Evolutionary conservation across 2,797 vertebrate genomes (phyloP), one percentile per base, ranked within the genome.

Genomic region (Gymnocypris eckloni): DNA sequence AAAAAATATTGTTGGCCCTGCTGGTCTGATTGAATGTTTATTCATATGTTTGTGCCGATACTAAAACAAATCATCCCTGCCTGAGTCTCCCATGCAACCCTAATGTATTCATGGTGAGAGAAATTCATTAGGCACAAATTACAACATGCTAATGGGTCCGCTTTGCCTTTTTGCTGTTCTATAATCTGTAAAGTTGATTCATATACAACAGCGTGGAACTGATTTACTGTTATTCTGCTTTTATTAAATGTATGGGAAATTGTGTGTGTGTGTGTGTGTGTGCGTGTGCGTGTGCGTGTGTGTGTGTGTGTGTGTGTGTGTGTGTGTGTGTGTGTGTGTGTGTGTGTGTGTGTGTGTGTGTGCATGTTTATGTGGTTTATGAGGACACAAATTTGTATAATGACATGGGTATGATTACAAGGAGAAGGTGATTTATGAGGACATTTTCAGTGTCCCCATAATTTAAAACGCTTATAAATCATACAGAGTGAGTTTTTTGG

Each of bases 61-160:
- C 92, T 93, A 90, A 93, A 78, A 94, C 93, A 92, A 89, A 91
- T 92, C 89, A 87, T 90, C 94, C 92, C 91, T 91, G 91, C 93
- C 92, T 91, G 56, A 81, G 92, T 94, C 95, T 94, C 94, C 90
- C 86, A 92, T 91, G 93, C 89, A 15, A 89, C 92, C 90, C 92
- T 33, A 94, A 95, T 95, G 93, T 95, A 95, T 95, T 94, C 95
- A 93, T 95, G 94, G 94, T 94, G 95, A 94, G 93, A 92, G 93
- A 95, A 95, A 95, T 95, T 95, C 96, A 96, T 96, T 95, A 95
- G 95, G 94, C 94, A 95, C 95, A 94, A 96, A 95, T 96, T 96
- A 96, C 93, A 94, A 94, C 93, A 95, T 95, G 95, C 94, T 95
- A 95, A 96, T 96, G 93, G 90, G 93, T 93, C 91, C 92, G 94